These are phyloP conservation scores for Hyperopisus bebe DNA, from an alignment of 2,113 vertebrate species.

Conservation along the genomic window DNA sequence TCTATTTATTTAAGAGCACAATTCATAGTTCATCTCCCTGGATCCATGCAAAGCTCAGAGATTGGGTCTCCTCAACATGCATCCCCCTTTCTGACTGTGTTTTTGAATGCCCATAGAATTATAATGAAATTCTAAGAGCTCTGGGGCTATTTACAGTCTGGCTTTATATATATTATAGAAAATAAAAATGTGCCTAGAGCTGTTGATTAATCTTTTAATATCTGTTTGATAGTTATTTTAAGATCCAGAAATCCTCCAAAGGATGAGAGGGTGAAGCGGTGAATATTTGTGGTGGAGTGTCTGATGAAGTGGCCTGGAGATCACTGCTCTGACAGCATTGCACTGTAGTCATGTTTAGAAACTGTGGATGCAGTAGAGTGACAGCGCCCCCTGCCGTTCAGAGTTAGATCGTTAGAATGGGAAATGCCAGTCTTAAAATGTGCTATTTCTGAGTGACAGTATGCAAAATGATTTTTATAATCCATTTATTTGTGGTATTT, in stretches of 20 bases:
- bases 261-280: neutral
- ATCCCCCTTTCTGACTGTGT: neutral
- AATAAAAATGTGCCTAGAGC: neutral
- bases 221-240: neutral
- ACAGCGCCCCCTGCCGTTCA: neutral
- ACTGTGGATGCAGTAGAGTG: neutral
- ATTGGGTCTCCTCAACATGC: neutral
- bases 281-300: neutral
- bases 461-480: neutral
- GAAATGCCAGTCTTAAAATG: neutral
- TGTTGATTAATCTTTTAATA: neutral
- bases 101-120: neutral
- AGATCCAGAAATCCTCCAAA: neutral
- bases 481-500: neutral
- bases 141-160: neutral
- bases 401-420: neutral
- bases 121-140: neutral
- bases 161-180: neutral
- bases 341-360: neutral
- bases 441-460: neutral
- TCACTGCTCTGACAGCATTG: neutral
- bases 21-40: neutral
- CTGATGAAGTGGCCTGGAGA: neutral
- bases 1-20: neutral
- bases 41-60: neutral